These are phyloP conservation scores for Epicauta chinensis DNA, from an alignment of 1,140 invertebrate genomes.

Conservation along the genomic window DNA sequence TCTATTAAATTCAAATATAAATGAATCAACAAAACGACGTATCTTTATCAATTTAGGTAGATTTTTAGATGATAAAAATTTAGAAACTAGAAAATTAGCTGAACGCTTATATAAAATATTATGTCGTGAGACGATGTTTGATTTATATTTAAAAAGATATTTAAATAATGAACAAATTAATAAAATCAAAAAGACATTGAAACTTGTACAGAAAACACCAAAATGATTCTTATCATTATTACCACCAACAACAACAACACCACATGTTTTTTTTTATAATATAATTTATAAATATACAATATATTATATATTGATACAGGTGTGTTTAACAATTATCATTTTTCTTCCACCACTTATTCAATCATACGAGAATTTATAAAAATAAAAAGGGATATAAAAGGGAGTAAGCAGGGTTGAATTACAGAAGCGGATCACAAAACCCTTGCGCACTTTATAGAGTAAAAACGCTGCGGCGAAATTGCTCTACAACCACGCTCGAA, in stretches of 20 bases:
- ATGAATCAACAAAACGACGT: constrained; percentile 34
- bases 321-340: too few species aligned
- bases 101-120: constrained; percentile 36
- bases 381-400: constrained; percentile 15
- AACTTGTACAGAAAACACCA: constrained; percentile 5
- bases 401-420: too few species aligned
- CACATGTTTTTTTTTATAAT: constrained; percentile 7
- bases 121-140: constrained; percentile 32
- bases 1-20: constrained; percentile 30
- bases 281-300: too few species aligned
- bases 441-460: too few species aligned
- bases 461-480: too few species aligned
- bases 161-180: constrained; percentile 31
- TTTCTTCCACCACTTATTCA: too few species aligned
- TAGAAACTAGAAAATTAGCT: constrained; percentile 36
- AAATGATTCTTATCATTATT: too few species aligned
- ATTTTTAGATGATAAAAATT: constrained; percentile 37
- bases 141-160: constrained; percentile 34
- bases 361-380: constrained; percentile 9
- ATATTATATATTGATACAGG: too few species aligned
- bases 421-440: too few species aligned
- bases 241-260: background rate
- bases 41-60: constrained; percentile 33
- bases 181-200: constrained; percentile 26
- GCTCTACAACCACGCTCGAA: too few species aligned